Evolutionary conservation across 2,888 invertebrate genomes (phyloP), one percentile per base, ranked within the genome.

Genomic region (Leucania comma): DNA sequence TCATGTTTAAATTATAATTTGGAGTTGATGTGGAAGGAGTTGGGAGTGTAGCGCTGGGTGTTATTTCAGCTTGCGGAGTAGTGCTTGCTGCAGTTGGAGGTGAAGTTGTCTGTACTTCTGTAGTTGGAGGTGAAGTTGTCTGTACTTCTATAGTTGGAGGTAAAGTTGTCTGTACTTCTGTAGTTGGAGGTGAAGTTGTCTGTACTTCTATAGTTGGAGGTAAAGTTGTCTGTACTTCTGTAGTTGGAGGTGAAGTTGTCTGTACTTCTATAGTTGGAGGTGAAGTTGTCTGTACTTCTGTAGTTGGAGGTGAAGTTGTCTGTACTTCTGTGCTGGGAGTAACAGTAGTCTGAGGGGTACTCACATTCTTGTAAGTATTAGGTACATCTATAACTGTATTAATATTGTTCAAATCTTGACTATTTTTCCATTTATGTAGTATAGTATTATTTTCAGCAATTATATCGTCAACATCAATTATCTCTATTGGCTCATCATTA

Each of bases 381-480:
- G 68, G 66, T n/a, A 82, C 80, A 54, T 83, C 69, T 56, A 78
- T 50, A 26, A 80, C 68, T 62, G 56, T 32, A 59, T 71, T 72
- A 35, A 67, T 58, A 14, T 24, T 54, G 26, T 46, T 62, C 0
- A 54, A 59, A n/a, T 48, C 9, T 48, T n/a, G 35, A 17, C 24
- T 10, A 4, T 59, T 59, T 61, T 74, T 78, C 54, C 53, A 76
- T 73, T 76, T 80, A 24, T 66, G 22, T 53, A 86, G 72, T 58
- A 90, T 73, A n/a, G 82, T 75, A 70, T 80, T 78, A 80, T 87
- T 90, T 74, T 88, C 82, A 72, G 88, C 89, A 65, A 92, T 86
- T 5, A 91, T 61, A 57, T 88, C 84, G 78, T 92, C 91, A 73
- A 91, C 70, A 87, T 90, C 87, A 64, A 89, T 86, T 14, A 89